Conservation (phyloP, 2,797 vertebrate genomes). For the Podargus strigoides region DNA sequence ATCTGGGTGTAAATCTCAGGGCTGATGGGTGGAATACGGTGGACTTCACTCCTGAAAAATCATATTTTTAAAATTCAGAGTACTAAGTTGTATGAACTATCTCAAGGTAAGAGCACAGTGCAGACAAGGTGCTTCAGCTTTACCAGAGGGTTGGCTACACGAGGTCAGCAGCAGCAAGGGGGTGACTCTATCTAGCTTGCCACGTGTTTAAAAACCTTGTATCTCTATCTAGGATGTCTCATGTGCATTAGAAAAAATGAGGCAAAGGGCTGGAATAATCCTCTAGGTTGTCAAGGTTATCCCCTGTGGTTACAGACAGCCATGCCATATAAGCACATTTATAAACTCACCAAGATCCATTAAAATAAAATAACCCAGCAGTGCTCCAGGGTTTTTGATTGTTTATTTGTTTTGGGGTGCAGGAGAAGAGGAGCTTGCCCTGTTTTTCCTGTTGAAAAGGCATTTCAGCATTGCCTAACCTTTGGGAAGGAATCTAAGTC, state of each 20-base stretch:
- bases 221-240: neutral
- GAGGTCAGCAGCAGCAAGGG: neutral
- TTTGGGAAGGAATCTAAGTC: neutral
- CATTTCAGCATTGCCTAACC: neutral
- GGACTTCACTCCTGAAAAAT: neutral
- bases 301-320: neutral
- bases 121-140: neutral
- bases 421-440: neutral
- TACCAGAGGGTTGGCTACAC: neutral
- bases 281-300: neutral
- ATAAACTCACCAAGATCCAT: neutral
- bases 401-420: neutral
- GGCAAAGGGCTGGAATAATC: neutral
- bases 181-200: neutral
- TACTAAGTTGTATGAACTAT: neutral
- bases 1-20: neutral
- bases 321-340: neutral
- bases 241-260: neutral
- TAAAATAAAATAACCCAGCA: neutral
- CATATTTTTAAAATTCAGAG: neutral
- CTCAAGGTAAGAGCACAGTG: neutral
- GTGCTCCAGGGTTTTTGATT: neutral
- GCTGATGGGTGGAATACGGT: neutral
- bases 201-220: neutral
- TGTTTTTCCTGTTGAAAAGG: neutral